Base-by-base conservation (phyloP, 2,113 vertebrate genomes). In the Halichoeres trimaculatus region DNA sequence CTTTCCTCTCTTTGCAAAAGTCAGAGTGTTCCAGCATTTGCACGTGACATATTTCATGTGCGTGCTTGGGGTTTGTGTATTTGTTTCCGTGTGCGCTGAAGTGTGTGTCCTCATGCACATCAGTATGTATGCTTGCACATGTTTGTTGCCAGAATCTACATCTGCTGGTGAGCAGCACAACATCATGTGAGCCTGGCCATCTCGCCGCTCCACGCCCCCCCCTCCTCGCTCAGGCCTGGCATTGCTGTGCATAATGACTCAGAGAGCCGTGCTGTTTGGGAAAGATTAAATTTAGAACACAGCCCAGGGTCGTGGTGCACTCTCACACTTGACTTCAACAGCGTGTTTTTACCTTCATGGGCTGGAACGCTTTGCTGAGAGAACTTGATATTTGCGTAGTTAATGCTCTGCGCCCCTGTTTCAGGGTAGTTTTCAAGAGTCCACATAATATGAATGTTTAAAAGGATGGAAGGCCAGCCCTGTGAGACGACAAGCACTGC, bases 211-310 rank as follows among this genome's bases (percentile, higher is more conserved):
- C 66, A 6, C 14, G 53, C 55, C 66, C 24, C 54, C 14, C 43
- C 52, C 52, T 60, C 41, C 13, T 51, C 51, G 62, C 75, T 79
- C 63, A 10, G 62, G 56, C 45, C 57, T 4, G 50, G 4, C 26
- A 1, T 45, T 62, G 62, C 62, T 91, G 85, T 84, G 63, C 85
- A 91, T 88, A 85, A 89, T 92, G 86, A 88, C 77, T 91, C 88
- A 84, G 38, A 77, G 69, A 30, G 56, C 34, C 9, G 48, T 40
- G 76, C 66, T 83, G 78, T 81, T 86, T 34, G 41, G 54, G 52
- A 58, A 76, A 81, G 80, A 86, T 88, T 91, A 85, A 69, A 92
- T 90, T 91, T 90, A 85, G 86, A 90, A 85, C 76, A 81, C 69
- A 77, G 78, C 87, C 75, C 1, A 74, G 76, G 88, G 87, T 85